These are phyloP conservation scores for Agriopis marginaria DNA, from an alignment of 2,888 invertebrate species.

Conservation along the genomic window DNA sequence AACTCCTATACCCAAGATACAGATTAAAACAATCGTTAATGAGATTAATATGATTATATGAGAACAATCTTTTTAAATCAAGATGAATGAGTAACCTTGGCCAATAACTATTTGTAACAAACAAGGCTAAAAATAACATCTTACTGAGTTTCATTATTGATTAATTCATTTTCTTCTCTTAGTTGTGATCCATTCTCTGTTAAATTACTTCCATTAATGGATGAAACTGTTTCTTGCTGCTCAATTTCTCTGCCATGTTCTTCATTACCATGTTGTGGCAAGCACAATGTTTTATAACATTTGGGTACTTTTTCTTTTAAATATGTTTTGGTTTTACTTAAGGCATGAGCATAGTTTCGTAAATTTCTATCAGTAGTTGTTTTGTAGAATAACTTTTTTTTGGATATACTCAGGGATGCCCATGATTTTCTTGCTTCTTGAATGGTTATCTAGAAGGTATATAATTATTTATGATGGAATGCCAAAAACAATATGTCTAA, in stretches of 20 bases:
- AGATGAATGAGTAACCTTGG: not conserved
- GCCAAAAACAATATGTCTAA: too few relatives aligned
- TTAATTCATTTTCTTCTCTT: constrained; percentile 1
- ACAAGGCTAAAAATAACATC: not conserved
- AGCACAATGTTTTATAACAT: not conserved
- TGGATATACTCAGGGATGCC: constrained; percentile 62
- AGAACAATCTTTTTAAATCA: not conserved
- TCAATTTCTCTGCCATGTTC: not conserved
- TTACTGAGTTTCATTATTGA: constrained; percentile 11
- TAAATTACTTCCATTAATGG: constrained; percentile 2
- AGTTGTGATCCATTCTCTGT: not conserved
- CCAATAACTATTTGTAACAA: too few relatives aligned
- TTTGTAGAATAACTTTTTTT: constrained; percentile 60
- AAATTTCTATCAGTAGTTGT: constrained; percentile 38
- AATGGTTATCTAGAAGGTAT: constrained; percentile 51
- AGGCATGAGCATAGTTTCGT: constrained; percentile 50
- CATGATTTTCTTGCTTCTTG: constrained; percentile 70
- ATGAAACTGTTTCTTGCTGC: not conserved
- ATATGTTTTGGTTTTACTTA: constrained; percentile 66
- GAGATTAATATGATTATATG: too few relatives aligned
- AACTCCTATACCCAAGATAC: too few relatives aligned
- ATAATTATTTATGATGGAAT: not conserved
- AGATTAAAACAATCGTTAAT: too few relatives aligned
- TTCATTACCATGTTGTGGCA: constrained; percentile 1
- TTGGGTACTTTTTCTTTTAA: constrained; percentile 53